A percentile compares a stretch with the other conserved stretches of the same genome.
Evolutionary conservation across 2,113 vertebrate species (phyloP).

Genomic region (Gnathonemus longibarbis): DNA sequence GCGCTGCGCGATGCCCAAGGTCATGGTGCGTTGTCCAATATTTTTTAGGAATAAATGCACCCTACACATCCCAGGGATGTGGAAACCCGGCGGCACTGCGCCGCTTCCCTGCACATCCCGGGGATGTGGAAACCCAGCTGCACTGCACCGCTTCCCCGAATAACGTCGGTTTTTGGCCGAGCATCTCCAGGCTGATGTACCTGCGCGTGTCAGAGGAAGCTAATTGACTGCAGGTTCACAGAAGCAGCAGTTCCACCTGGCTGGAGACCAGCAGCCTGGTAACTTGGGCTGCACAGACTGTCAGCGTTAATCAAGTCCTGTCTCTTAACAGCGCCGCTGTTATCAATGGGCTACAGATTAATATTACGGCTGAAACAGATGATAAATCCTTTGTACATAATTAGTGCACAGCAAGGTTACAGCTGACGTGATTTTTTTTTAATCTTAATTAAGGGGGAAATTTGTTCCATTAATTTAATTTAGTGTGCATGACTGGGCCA

Average conservation of each 20-base stretch:
- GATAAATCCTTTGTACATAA: conserved; percentile 98
- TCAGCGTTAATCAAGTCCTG: conserved; percentile 86
- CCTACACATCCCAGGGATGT: background rate
- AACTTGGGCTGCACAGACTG: conserved; percentile 72
- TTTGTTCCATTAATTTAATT: conserved; percentile 99
- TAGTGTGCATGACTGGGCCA: conserved; percentile 82
- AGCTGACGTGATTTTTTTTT: conserved; percentile 91
- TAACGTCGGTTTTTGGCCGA: conserved; percentile 29
- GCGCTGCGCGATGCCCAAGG: background rate
- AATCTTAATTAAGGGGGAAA: conserved; percentile 96
- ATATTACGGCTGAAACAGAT: conserved; percentile 88
- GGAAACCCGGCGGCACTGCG: background rate
- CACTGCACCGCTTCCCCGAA: background rate
- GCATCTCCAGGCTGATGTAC: conserved; percentile 62
- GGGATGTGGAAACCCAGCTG: background rate
- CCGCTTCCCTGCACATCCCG: background rate
- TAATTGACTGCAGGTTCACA: conserved; percentile 54
- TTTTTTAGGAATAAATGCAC: background rate
- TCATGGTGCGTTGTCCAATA: background rate
- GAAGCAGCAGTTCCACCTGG: conserved; percentile 63
- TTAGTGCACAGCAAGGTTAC: conserved; percentile 96
- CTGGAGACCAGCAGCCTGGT: conserved; percentile 51
- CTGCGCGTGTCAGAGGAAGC: conserved; percentile 72
- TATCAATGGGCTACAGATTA: conserved; percentile 85
- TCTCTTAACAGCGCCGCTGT: conserved; percentile 83